phyloP scores from a whole-genome alignment of 2,113 vertebrate genomes.

The Corvus hawaiiensis region DNA sequence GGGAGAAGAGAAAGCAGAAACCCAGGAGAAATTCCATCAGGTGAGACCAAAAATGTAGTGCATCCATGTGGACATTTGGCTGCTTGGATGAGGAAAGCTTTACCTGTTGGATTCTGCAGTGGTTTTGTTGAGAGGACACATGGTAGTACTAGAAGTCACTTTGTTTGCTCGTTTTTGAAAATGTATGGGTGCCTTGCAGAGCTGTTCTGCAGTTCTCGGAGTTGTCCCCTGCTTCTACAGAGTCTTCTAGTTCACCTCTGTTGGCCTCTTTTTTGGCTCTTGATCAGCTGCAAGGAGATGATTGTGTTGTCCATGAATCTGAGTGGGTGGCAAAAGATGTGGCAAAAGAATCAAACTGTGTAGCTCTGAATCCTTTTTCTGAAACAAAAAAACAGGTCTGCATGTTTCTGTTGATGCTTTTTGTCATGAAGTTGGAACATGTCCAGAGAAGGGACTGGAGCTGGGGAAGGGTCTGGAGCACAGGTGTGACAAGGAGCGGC shows the following conservation, averaged over 20 bases:
- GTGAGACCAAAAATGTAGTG: constrained; percentile 41
- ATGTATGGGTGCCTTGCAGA: background rate
- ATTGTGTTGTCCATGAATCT: background rate
- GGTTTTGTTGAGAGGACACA: background rate
- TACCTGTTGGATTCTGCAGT: background rate
- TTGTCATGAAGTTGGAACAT: background rate
- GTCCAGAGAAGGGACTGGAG: rapidly evolving
- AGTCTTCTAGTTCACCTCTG: background rate
- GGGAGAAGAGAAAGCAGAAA: constrained; percentile 60
- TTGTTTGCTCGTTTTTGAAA: background rate
- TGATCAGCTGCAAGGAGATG: background rate
- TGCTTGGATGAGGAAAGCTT: background rate
- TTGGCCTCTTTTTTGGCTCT: background rate
- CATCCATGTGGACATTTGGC: background rate
- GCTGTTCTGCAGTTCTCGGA: background rate
- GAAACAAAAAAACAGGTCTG: background rate
- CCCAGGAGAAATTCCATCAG: constrained; percentile 61
- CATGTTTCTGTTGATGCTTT: background rate
- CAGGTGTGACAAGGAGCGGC: rapidly evolving
- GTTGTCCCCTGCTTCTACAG: background rate
- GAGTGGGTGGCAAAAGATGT: background rate
- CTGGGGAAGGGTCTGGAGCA: background rate
- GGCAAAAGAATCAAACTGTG: background rate
- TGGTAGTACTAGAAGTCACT: background rate
- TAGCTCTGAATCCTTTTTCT: background rate